Base-by-base conservation (phyloP, 2,797 vertebrate genomes). In the Sphenodon punctatus region DNA sequence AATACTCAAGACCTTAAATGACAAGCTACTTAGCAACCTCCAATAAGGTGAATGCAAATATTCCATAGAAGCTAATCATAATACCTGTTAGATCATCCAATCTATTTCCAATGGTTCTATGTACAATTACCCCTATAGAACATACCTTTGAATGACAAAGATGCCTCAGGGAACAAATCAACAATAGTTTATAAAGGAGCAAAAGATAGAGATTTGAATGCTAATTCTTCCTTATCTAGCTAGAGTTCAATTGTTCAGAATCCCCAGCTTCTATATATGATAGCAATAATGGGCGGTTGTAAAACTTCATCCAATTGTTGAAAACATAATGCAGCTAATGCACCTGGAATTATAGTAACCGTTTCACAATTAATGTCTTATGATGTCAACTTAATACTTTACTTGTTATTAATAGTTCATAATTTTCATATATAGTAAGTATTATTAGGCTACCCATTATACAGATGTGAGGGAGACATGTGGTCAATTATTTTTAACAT, bases 391-490 rank as follows among this genome's bases (percentile, higher is more conserved):
- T 46, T 80, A 80, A 67, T 76, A 78, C 16, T 38, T 5, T 58
- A 42, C 34, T 36, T 36, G 23, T 75, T 27, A 84, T 83, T 83
- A 64, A 71, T 17, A 67, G 48, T 69, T 81, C 60, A 82, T 76
- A 25, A 68, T 85, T 85, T 85, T 75, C 68, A 79, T 53, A 80
- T 32, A 65, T 32, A 81, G 58, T 75, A 74, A 66, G 16, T 45
- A 78, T 75, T 64, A 71, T 25, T 82, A 80, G 64, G 78, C 58
- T 67, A 36, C 41, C 43, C 56, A 48, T 71, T 72, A 76, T 78
- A 75, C 38, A 61, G 22, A 67, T 69, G 14, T 64, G 68, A 77
- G 78, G 11, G 66, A 67, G 71, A 72, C 10, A 63, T 64, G 38
- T 58, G 11, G 56, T 78, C 53, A 36, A 45, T 82, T 86, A 81